These are phyloP conservation scores for Coilia nasus DNA, from an alignment of 2,797 vertebrate species.

Conservation along the genomic window DNA sequence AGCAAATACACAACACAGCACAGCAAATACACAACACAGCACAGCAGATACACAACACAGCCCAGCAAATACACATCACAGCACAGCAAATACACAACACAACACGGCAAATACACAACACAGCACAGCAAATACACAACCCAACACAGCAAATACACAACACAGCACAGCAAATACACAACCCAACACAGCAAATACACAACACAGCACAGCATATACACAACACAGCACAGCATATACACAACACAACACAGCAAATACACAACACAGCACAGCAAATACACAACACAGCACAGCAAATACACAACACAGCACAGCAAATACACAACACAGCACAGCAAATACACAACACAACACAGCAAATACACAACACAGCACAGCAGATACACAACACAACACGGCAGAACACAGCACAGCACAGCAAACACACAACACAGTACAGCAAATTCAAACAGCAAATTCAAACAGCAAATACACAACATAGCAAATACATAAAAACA, in stretches of 20 bases:
- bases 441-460: not conserved
- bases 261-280: not conserved
- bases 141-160: no score
- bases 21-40: not conserved
- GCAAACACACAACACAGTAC: not conserved
- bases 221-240: not conserved
- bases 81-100: not conserved
- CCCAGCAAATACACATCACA: not conserved
- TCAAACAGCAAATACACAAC: not conserved
- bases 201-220: not conserved
- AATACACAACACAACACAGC: not conserved
- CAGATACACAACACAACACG: not conserved
- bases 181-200: not conserved
- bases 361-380: no score
- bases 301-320: not conserved
- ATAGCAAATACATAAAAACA: not conserved
- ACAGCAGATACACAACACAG: not conserved
- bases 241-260: not conserved
- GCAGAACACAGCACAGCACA: not conserved
- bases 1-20: not conserved
- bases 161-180: not conserved
- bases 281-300: not conserved
- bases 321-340: not conserved
- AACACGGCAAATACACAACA: not conserved
- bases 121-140: not conserved